Evolutionary conservation across 2,888 invertebrate genomes (phyloP).

Genomic region (Trissonchulus sp.): DNA sequence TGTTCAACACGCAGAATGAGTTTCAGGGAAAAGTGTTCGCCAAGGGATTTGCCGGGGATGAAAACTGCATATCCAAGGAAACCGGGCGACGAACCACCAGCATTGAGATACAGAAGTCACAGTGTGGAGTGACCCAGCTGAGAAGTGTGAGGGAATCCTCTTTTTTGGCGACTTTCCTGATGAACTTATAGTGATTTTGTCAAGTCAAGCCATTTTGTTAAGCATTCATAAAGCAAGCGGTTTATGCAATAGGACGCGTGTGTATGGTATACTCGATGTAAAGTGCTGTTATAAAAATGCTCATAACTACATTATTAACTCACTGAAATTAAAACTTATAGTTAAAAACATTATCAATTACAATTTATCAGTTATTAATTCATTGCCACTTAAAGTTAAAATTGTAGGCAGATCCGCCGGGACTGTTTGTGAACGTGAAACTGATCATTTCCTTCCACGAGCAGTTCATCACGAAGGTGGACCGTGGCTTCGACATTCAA

Average conservation of each 20-base stretch:
- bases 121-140: slow-evolving; percentile 47
- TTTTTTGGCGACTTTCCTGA: neutral
- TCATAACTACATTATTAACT: no score
- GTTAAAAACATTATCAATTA: no score
- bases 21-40: slow-evolving; percentile 46
- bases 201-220: neutral
- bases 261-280: no score
- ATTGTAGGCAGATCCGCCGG: slow-evolving; percentile 47
- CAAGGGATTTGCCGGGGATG: slow-evolving; percentile 46
- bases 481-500: slow-evolving; percentile 43
- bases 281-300: no score
- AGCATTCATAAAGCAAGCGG: neutral
- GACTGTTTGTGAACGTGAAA: slow-evolving; percentile 47
- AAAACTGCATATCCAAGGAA: slow-evolving; percentile 45
- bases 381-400: no score
- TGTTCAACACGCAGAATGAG: slow-evolving; percentile 45
- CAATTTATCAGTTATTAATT: no score
- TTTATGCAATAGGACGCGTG: no score
- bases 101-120: slow-evolving; percentile 43
- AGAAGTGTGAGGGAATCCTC: slow-evolving; percentile 39
- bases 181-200: neutral
- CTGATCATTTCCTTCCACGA: slow-evolving; percentile 50
- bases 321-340: no score
- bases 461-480: slow-evolving; percentile 49
- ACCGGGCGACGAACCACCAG: slow-evolving; percentile 44